Evolutionary conservation across 1,140 invertebrate genomes (phyloP), one percentile per base, ranked within the genome.

Genomic region (Bombus waltoni): DNA sequence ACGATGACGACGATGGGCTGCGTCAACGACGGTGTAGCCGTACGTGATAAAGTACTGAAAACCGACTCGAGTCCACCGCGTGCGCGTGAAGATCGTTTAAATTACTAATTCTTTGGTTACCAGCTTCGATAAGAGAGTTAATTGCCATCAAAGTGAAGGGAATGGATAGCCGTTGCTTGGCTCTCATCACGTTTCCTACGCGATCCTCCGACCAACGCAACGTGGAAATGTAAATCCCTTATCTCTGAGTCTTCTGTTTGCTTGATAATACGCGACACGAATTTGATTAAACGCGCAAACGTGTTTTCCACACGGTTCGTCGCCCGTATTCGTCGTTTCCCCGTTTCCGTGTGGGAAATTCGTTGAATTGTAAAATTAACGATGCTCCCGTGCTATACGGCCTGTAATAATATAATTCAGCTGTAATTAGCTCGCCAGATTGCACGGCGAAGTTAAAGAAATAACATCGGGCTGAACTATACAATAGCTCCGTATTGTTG

Each of bases 21-120:
- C 73, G 47, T 28, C 73, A 40, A 53, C 38, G 40, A 47, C 28
- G 57, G 59, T 73, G 81, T 72, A 65, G 77, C 18, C 77, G 76
- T 66, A 73, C 78, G 62, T 86, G 83, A 76, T 72, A 80, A 75
- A 88, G 57, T 40, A 66, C 38, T 65, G 74, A 71, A 86, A 81
- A 86, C 71, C 59, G 25, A 68, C 4, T 8, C 53, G 25, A 42
- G 32, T 28, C 57, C 40, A 28, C 35, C 35, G 25, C 15, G 18
- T 40, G 42, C 40, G 8, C 47, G 32, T 8, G 28, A 25, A 18
- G 83, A 80, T 85, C 83, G 83, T 80, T 80, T 85, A 73, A 85
- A 80, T 80, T 72, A 85, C 72, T 80, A 80, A 85, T 80, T 80
- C 83, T 77, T 71, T 47, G 82, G 82, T 79, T 84, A 79, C 66